Base-by-base conservation (phyloP, 2,797 vertebrate genomes). In the Neopelma chrysocephalum region DNA sequence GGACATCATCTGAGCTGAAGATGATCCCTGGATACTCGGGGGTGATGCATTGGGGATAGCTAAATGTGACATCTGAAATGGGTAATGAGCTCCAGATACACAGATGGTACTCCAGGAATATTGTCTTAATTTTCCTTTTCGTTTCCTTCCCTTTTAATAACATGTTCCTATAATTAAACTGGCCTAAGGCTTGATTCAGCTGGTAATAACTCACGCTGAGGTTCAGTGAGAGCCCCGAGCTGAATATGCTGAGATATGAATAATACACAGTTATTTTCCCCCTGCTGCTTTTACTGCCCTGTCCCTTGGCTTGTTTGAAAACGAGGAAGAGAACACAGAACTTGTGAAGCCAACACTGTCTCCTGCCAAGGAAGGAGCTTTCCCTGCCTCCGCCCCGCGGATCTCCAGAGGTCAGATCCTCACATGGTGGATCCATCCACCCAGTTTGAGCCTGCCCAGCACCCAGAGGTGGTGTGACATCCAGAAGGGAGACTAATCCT, bases 131-230 rank as follows among this genome's bases (percentile, higher is more conserved):
- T 75, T 91, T 88, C 70, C 73, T 87, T 80, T 51, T 83, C 11
- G 54, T 85, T 91, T 94, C 77, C 69, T 92, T 75, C 53, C 25
- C 34, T 65, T 87, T 91, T 80, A 90, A 94, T 64, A 60, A 65
- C 73, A 70, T 38, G 32, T 76, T 88, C 77, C 45, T 57, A 77
- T 76, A 88, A 94, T 66, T 80, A 76, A 91, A 85, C 16, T 61
- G 91, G 82, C 83, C 79, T 50, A 48, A 88, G 84, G 60, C 72
- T 92, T 48, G n/a, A 50, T 94, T 84, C 91, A 86, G 62, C 0
- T 0, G 31, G 43, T 87, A 76, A 84, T 56, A 87, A 89, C 40
- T 94, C 88, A 76, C 4, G 2, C 66, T 70, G 86, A 48, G 73
- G n/a, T 91, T 88, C 77, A 57, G 48, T 3, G 40, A 86, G 48